Evolutionary conservation across 1,140 invertebrate species (phyloP), one percentile per base, ranked within the genome.

Genomic region (Drosophila santomea): DNA sequence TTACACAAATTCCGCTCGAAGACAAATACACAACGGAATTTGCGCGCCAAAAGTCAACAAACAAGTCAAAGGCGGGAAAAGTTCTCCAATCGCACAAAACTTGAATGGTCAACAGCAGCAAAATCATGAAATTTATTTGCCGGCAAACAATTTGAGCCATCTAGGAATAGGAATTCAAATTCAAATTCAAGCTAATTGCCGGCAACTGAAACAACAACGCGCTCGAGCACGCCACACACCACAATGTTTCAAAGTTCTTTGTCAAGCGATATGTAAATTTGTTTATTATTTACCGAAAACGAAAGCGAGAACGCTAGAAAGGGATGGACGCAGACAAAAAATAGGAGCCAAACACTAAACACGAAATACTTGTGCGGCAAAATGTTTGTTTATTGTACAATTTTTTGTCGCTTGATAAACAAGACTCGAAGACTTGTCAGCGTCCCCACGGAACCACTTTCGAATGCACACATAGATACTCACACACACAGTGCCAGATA

Each of bases 391-490:
- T 89, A 84, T 78, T 84, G 69, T 80, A 83, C 73, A 84, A 80
- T 89, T 89, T 89, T 84, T 77, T 89, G 84, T 89, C 80, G 85
- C 74, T 80, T 69, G 86, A 80, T 84, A 89, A 89, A 89, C 84
- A 89, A 79, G 77, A 59, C 55, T 32, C 32, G 43, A 52, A 68
- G 67, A 69, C 43, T 51, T 51, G 48, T 51, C 48, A 51, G 48
- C 48, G 48, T 85, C 82, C 82, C 82, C 78, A 74, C 61, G 69
- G 78, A 85, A 86, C 62, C 79, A 86, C 56, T 60, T 60, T 71
- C 64, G 63, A 64, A 78, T 66, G 55, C 66, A 62, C 68, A 74
- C 74, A 77, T 51, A 77, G 41, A 75, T 64, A 76, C 50, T 20
- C n/a, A 67, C 51, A 56, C 15, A 23, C 20, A 67, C 38, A 72